Evolutionary conservation across 1,140 invertebrate genomes (phyloP), one percentile per base, ranked within the genome.

Genomic region (Heliothis subflexa): DNA sequence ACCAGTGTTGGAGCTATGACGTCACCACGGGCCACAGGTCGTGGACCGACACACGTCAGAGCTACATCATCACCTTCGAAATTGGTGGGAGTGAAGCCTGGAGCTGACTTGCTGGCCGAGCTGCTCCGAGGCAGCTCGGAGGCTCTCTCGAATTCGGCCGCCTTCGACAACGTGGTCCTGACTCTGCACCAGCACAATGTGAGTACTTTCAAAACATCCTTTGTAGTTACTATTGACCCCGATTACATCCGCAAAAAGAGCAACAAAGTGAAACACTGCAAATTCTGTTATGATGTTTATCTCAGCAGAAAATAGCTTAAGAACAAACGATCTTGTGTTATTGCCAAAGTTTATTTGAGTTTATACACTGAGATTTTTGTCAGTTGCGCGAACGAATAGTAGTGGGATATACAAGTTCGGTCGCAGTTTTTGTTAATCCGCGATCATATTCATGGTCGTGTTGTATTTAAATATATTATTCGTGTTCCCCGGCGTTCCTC

Each of bases 51-150:
- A 1, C 97, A 97, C 90, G 97, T 97, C 77, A 91, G 97, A 84
- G 97, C 97, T 1, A 97, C 97, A 2, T 97, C 97, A 3, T 97
- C 97, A 84, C 97, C 97, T 5, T 97, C 96, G 0, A 97, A 97
- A 92, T 94, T 97, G 74, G 96, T 96, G 85, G 96, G 96, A 64
- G 91, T 96, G 18, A 96, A 96, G 83, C 96, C 96, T 2, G 96
- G 96, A 66, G 96, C 96, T 0, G 97, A 97, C 85, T 90, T 97
- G 28, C 91, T 98, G 40, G 97, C 97, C 13, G 96, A 97, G 87
- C 92, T 98, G 52, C 94, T 97, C 14, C 95, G 96, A 73, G 97
- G 97, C 18, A 97, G 97, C 83, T 97, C 97, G 12, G 97, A 97
- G 89, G 96, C 96, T 74, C 94, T 97, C 49, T 96, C 96, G 5